Conservation (phyloP, 2,797 vertebrate species). For the Acanthiza pusilla region DNA sequence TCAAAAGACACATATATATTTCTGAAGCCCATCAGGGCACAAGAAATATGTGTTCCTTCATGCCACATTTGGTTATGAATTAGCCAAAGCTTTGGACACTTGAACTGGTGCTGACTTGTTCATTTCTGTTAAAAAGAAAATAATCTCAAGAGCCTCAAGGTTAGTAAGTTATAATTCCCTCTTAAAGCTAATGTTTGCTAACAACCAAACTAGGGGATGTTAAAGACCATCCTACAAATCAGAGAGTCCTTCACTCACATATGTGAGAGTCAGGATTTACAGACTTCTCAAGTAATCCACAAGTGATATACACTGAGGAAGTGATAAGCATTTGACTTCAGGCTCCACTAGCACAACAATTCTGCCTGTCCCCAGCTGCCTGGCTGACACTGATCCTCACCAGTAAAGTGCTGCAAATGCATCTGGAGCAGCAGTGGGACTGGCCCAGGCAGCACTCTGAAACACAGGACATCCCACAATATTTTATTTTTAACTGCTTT, state of each 20-base stretch:
- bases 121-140: background rate
- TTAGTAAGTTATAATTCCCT: background rate
- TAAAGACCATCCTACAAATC: background rate
- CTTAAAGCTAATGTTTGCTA: background rate
- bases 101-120: background rate
- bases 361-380: background rate
- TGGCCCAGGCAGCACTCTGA: background rate
- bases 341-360: background rate
- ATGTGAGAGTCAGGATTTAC: background rate
- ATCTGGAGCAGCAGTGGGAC: background rate
- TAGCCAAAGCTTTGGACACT: background rate
- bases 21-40: background rate
- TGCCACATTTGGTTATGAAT: background rate
- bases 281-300: background rate
- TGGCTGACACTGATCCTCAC: background rate
- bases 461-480: background rate
- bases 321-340: background rate
- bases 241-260: background rate
- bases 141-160: background rate
- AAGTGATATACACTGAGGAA: background rate
- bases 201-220: background rate
- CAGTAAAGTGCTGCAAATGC: background rate
- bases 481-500: background rate
- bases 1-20: background rate
- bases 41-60: background rate